Evolutionary conservation across 2,888 invertebrate genomes (phyloP).

Genomic region (Drosophila austrosaltans): DNA sequence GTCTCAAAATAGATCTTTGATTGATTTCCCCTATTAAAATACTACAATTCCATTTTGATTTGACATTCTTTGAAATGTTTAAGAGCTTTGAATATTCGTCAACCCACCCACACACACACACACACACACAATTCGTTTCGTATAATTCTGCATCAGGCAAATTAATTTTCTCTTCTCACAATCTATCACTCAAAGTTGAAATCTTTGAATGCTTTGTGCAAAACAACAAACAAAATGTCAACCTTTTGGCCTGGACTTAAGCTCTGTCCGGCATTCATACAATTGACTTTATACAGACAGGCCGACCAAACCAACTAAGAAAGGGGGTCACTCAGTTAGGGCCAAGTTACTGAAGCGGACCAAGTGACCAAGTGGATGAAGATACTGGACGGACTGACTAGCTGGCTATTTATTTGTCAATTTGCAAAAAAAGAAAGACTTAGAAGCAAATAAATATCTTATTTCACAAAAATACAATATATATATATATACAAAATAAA

Average conservation of each 20-base stretch:
- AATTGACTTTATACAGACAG: conserved; percentile 36
- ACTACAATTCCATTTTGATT: background rate
- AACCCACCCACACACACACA: background rate
- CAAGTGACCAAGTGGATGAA: conserved; percentile 15
- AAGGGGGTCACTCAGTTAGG: conserved; percentile 21
- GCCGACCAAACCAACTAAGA: conserved; percentile 16
- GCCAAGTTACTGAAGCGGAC: conserved; percentile 10
- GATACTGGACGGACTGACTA: conserved; percentile 20
- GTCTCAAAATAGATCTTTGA: background rate
- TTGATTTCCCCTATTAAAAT: background rate
- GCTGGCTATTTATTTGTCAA: conserved; percentile 74
- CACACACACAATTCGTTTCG: background rate
- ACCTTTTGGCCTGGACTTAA: conserved; percentile 39
- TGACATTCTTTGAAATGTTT: background rate
- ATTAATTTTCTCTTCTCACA: conserved; percentile 52
- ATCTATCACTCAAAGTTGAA: conserved; percentile 11
- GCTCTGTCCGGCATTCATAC: conserved; percentile 31
- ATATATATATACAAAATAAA: conserved; percentile 52
- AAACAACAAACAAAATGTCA: conserved; percentile 15
- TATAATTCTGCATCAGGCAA: conserved; percentile 41
- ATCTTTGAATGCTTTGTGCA: conserved; percentile 6
- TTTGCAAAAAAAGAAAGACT: conserved; percentile 61
- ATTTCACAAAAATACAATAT: conserved; percentile 67
- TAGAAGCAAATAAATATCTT: conserved; percentile 78
- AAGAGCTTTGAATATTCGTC: background rate